Conservation (phyloP, 2,797 vertebrate genomes). For the Cetoscarus ocellatus region DNA sequence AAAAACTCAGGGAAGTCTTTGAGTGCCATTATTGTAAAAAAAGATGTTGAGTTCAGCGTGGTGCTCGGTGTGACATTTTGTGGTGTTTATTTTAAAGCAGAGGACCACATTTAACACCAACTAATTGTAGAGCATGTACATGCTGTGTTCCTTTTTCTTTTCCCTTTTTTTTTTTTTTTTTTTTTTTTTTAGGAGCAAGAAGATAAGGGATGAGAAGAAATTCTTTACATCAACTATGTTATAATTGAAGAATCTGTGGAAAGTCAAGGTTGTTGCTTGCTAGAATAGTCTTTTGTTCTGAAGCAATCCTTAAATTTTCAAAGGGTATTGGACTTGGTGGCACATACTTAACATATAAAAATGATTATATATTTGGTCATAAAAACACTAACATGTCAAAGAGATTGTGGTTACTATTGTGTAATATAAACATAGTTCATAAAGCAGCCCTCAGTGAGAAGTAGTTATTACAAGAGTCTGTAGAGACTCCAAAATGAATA, state of each 20-base stretch:
- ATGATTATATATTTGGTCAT: too few relatives aligned
- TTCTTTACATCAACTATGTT: slow-evolving; percentile 4
- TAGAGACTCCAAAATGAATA: too few relatives aligned
- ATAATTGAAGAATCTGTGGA: slow-evolving; percentile 11
- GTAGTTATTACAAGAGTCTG: too few relatives aligned
- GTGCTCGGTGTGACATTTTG: slow-evolving; percentile 53
- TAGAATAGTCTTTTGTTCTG: background rate
- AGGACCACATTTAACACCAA: background rate
- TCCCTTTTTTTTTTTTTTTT: too few relatives aligned
- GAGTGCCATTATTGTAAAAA: slow-evolving; percentile 25
- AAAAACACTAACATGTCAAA: slow-evolving; percentile 4
- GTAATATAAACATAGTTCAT: too few relatives aligned
- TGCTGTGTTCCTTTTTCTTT: background rate
- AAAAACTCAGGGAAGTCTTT: slow-evolving; percentile 22
- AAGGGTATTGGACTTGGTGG: slow-evolving; percentile 19
- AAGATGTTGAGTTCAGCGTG: slow-evolving; percentile 11
- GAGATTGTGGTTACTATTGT: slow-evolving; percentile 9
- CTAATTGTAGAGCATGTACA: slow-evolving; percentile 1
- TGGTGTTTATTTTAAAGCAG: slow-evolving; percentile 1
- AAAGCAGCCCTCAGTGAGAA: too few relatives aligned
- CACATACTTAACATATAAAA: slow-evolving; percentile 44
- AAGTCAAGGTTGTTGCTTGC: too few relatives aligned
- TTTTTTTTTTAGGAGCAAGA: background rate
- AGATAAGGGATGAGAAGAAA: slow-evolving; percentile 14
- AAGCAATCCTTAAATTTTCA: slow-evolving; percentile 15